Conservation (phyloP, 2,888 invertebrate species). For the Pseudolycoriella hygida region DNA sequence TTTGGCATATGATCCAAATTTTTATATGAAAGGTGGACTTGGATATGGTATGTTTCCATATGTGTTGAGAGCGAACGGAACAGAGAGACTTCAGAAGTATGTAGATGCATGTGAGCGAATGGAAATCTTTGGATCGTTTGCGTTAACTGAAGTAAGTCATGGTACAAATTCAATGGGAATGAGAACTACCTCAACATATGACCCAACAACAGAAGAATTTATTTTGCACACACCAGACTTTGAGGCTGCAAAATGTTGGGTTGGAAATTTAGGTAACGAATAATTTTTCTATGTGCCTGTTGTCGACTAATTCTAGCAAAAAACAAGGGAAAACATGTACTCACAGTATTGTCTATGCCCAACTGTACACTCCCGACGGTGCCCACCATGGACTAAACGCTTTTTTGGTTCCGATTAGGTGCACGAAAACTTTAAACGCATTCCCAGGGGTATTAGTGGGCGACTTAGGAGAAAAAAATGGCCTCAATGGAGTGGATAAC, state of each 20-base stretch:
- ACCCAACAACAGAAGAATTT: conserved; percentile 50
- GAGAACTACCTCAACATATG: conserved; percentile 70
- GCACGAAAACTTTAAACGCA: conserved; percentile 49
- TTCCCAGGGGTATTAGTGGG: conserved; percentile 70
- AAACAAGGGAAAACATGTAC: conserved; percentile 59
- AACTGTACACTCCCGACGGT: conserved; percentile 62
- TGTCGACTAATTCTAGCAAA: too few relatives aligned
- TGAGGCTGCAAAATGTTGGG: conserved; percentile 74
- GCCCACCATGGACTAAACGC: conserved; percentile 69
- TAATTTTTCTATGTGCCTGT: too few relatives aligned
- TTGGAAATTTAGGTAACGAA: conserved; percentile 46
- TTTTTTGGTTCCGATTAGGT: conserved; percentile 71
- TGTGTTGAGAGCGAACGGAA: conserved; percentile 44
- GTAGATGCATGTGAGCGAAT: conserved; percentile 23
- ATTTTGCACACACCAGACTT: conserved; percentile 57
- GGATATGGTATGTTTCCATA: conserved; percentile 49
- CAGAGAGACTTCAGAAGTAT: conserved; percentile 39
- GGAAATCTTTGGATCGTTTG: conserved; percentile 54
- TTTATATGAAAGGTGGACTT: conserved; percentile 46
- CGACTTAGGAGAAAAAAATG: conserved; percentile 85
- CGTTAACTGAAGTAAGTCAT: conserved; percentile 77
- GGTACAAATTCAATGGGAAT: conserved; percentile 81
- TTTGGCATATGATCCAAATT: conserved; percentile 40
- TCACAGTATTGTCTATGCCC: conserved; percentile 76
- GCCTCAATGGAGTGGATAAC: conserved; percentile 84